phyloP scores from a whole-genome alignment of 2,888 invertebrate genomes.

The Habroteleia sp. region DNA sequence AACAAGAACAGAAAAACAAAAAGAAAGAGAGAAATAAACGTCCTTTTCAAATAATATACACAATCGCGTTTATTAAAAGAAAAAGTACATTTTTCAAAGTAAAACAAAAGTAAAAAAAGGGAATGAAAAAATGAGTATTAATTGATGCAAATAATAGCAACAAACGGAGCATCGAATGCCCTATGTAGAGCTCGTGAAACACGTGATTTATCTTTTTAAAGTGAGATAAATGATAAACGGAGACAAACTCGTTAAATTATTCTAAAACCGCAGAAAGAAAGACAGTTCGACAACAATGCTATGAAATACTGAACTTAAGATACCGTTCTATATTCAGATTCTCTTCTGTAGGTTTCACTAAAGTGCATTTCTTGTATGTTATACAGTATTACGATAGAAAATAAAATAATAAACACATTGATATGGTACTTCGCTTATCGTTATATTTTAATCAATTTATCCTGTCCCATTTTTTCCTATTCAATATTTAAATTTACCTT shows the following conservation, averaged over 20 bases:
- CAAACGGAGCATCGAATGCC: slow-evolving; percentile 65
- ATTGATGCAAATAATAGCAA: slow-evolving; percentile 36
- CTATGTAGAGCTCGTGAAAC: slow-evolving; percentile 66
- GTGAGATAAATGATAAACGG: slow-evolving; percentile 65
- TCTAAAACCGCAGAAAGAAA: slow-evolving; percentile 71
- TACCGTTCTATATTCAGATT: slow-evolving; percentile 80
- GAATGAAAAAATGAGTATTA: slow-evolving; percentile 13
- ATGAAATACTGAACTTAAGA: slow-evolving; percentile 71
- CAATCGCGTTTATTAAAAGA: slow-evolving; percentile 61
- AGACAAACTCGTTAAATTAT: slow-evolving; percentile 72
- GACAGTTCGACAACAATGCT: slow-evolving; percentile 69
- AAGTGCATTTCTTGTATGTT: slow-evolving; percentile 95
- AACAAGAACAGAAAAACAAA: slow-evolving; percentile 28
- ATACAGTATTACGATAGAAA: slow-evolving; percentile 92
- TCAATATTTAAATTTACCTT: no score
- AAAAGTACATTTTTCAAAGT: slow-evolving; percentile 50
- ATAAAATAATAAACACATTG: slow-evolving; percentile 79
- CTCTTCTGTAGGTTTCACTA: slow-evolving; percentile 94
- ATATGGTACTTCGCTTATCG: slow-evolving; percentile 71
- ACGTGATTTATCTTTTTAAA: slow-evolving; percentile 65
- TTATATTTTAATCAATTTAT: no score
- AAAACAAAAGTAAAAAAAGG: slow-evolving; percentile 34
- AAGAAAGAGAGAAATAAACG: slow-evolving; percentile 59
- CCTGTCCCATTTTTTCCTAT: no score
- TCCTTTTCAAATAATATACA: slow-evolving; percentile 60